Base-by-base conservation (phyloP, 2,113 vertebrate genomes). In the Microtus montanus region DNA sequence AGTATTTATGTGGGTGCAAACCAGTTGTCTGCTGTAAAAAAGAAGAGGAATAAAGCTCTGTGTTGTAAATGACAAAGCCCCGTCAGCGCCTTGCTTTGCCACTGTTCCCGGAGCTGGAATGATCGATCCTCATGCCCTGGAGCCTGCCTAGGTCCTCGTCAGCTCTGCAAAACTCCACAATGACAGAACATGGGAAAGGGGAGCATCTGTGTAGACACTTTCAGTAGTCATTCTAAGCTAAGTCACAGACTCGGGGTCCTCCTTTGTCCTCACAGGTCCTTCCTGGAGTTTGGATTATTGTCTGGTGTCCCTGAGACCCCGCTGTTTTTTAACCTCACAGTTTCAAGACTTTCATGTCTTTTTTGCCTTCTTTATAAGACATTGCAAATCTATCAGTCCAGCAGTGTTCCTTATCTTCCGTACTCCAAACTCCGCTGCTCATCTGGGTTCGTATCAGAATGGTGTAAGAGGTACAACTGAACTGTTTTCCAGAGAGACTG, bases 361-460 rank as follows among this genome's bases (percentile, higher is more conserved):
- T 2, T 44, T 94, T 79, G 87, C 75, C 64, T 41, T 94, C 77
- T 94, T 92, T 89, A 94, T 84, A 87, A 92, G 64, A 17, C 49
- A 79, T 64, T 84, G 78, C 68, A 87, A 24, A 41, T 73, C 75
- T 93, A 64, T 78, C 66, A 80, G 14, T 74, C 66, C 82, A 95
- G 61, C 61, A 91, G 35, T 63, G 83, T 89, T 95, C 90, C 87
- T 70, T 95, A 91, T 58, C 64, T 92, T 87, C 74, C 44, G 22
- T 35, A 66, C 87, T 92, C 54, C 89, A 77, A 96, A 80, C 44
- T 87, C 66, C 83, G 33, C 70, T 86, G 89, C 87, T 71, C 75
- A 52, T 3, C 19, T 73, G 17, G 52, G 47, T 70, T 63, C 15
- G 30, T 75, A 87, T 41, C 73, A 58, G 14, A 66, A 38, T 77